Evolutionary conservation across 2,113 vertebrate genomes (phyloP), one percentile per base, ranked within the genome.

Genomic region (Phycodurus eques): DNA sequence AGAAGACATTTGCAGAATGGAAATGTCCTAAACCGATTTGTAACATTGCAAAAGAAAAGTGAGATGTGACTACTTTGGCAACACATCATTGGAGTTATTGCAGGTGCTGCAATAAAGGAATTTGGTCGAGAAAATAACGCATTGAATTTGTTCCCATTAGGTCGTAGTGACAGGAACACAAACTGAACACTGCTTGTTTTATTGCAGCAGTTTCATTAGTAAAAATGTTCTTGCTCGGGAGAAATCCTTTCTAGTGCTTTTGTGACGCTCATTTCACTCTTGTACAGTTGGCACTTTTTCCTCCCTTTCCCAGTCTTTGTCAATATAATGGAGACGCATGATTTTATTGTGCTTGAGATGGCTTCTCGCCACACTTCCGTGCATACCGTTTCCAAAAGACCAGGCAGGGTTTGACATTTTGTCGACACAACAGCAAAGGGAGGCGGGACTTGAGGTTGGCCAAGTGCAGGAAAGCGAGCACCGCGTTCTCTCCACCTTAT

Each of bases 181-280:
- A 68, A 68, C 71, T 42, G 44, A 71, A 70, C 46, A 42, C 71
- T 46, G 62, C 70, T 2, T 12, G 70, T 73, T 73, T 87, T 78
- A 76, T 63, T 68, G 77, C 75, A 74, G 72, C 75, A 54, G 77
- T 84, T 74, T 77, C 83, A 80, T 85, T 79, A 77, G 81, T 72
- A 81, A 20, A 86, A 78, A 88, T 75, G 49, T 71, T 68, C 66
- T 62, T 73, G 79, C 81, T 83, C 17, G 5, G 71, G 80, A 80
- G 74, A 85, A 83, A 79, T 80, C 62, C 77, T 71, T 65, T 78
- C 51, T 27, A 64, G 27, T 19, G 67, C 56, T 74, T 31, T 2
- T 3, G 49, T 35, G 19, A 8, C 15, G 13, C 22, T 22, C 17
- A 53, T 57, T 63, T 53, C 31, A 61, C 11, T 59, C 0, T 33